phyloP scores from a whole-genome alignment of 1,140 invertebrate species.

The Brachionus sp. region DNA sequence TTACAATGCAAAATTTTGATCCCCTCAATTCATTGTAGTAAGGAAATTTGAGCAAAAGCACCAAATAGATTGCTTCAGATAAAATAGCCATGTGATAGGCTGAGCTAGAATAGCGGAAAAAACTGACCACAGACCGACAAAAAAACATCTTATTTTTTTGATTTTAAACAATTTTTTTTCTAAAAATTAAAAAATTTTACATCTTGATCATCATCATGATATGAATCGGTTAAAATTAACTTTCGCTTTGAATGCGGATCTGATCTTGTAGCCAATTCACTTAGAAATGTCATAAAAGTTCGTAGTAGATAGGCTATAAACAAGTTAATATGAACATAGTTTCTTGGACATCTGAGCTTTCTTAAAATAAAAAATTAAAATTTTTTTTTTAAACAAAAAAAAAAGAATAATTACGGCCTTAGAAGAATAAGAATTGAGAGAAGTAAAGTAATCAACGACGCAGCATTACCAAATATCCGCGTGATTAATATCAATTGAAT shows the following conservation, averaged over 20 bases:
- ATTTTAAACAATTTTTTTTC: background rate
- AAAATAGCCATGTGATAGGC: constrained; percentile 41
- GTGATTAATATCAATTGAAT: background rate
- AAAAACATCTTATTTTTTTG: background rate
- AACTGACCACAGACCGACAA: background rate
- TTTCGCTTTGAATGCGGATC: background rate
- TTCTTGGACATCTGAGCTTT: constrained; percentile 42
- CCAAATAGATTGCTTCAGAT: constrained; percentile 27
- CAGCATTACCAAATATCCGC: background rate
- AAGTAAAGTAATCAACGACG: background rate
- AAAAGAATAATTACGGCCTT: background rate
- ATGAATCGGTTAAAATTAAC: background rate
- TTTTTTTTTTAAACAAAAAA: background rate
- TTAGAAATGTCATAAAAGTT: background rate
- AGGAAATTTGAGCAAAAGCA: constrained; percentile 36
- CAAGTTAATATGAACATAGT: constrained; percentile 42
- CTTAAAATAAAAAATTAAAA: background rate
- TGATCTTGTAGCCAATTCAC: background rate
- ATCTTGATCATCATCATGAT: background rate
- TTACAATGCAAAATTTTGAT: constrained; percentile 28
- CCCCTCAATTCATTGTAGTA: constrained; percentile 38
- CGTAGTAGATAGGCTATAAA: constrained; percentile 21
- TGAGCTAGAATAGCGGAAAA: constrained; percentile 33
- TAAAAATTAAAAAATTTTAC: background rate
- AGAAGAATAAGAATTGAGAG: background rate